phyloP scores from a whole-genome alignment of 2,113 vertebrate species.

The Pandion haliaetus region DNA sequence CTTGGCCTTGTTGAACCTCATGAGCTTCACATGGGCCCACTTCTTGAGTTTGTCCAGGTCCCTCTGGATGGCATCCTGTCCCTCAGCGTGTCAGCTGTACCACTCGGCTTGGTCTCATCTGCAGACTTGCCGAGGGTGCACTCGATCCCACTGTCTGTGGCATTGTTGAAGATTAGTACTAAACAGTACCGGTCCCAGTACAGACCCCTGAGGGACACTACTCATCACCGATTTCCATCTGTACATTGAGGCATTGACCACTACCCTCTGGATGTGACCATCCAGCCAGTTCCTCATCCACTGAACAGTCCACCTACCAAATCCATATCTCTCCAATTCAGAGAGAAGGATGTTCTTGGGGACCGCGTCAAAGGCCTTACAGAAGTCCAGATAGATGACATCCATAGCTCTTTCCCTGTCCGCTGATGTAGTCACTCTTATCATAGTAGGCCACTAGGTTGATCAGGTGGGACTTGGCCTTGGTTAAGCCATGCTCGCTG shows the following conservation, averaged over 20 bases:
- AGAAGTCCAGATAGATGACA: background rate
- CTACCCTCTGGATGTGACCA: background rate
- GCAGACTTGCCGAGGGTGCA: background rate
- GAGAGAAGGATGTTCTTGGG: background rate
- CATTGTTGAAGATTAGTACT: background rate
- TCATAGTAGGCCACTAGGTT: background rate
- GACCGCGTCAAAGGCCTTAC: background rate
- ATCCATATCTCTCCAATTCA: no score
- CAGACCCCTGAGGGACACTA: background rate
- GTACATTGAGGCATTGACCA: background rate
- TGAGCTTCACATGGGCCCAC: background rate
- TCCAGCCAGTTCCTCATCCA: background rate
- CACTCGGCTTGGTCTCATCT: background rate
- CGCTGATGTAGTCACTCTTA: background rate
- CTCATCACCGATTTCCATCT: background rate
- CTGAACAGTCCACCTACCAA: background rate
- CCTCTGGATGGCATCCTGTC: rapidly evolving
- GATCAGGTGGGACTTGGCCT: background rate
- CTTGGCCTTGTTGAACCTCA: background rate
- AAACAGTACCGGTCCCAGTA: background rate
- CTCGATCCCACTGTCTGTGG: rapidly evolving
- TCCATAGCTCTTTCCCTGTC: background rate
- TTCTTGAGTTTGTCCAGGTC: background rate
- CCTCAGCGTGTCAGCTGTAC: background rate
- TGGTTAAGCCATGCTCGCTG: background rate